A percentile compares a stretch with the other conserved stretches of the same genome.
phyloP scores from a whole-genome alignment of 2,113 vertebrate species.

The Vidua macroura region DNA sequence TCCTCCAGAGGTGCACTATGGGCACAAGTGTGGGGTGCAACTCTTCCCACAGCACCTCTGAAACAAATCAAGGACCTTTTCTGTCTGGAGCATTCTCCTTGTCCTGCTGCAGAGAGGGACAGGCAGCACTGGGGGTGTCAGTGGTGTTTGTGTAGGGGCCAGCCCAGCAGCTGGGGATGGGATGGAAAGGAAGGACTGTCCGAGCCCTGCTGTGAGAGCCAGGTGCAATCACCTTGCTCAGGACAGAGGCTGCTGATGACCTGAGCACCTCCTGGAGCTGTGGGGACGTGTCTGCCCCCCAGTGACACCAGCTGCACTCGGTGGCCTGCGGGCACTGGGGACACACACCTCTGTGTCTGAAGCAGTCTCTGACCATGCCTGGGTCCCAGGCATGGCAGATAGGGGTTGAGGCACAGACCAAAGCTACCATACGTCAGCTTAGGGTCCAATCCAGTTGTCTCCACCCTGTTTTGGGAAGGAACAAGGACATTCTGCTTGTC shows the following conservation, averaged over 20 bases:
- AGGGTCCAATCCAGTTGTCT: neutral
- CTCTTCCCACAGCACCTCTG: neutral
- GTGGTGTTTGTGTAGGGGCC: neutral
- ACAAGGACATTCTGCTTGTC: neutral
- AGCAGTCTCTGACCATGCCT: neutral
- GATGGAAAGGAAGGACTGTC: neutral
- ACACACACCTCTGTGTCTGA: neutral
- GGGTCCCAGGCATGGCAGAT: accelerated
- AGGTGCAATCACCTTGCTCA: neutral
- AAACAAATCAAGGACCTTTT: neutral
- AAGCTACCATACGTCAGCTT: neutral
- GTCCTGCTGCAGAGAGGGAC: neutral
- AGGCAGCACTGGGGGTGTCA: too few relatives aligned
- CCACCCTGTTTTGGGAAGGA: neutral
- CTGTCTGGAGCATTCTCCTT: neutral
- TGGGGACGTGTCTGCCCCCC: accelerated
- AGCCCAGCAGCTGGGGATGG: neutral
- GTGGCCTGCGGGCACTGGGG: neutral
- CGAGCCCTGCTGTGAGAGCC: neutral
- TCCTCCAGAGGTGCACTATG: neutral
- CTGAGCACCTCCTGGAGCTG: neutral
- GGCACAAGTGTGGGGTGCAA: neutral
- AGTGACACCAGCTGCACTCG: accelerated
- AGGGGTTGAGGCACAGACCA: neutral
- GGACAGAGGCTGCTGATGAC: neutral